Evolutionary conservation across 2,797 vertebrate genomes (phyloP).

Genomic region (Bryconaethiops microstoma): DNA sequence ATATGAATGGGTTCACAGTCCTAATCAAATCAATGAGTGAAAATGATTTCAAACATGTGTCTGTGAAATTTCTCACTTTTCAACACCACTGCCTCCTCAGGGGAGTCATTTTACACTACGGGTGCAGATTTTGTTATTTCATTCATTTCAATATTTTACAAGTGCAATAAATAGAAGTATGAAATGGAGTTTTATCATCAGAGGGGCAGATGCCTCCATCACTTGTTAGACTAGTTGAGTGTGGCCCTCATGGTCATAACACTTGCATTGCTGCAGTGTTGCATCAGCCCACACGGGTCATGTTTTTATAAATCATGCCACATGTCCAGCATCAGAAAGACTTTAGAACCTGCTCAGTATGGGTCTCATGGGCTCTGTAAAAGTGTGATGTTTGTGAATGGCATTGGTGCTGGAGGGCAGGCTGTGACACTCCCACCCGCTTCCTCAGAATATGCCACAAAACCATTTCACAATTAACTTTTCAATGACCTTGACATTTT

Average conservation of each 20-base stretch:
- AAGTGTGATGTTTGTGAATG: slow-evolving; percentile 4
- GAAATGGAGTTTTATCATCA: slow-evolving; percentile 28
- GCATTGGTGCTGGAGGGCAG: slow-evolving; percentile 2
- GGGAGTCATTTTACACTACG: slow-evolving; percentile 16
- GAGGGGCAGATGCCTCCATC: slow-evolving; percentile 18
- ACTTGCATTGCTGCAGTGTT: neutral
- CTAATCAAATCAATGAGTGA: slow-evolving; percentile 27
- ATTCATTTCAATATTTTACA: slow-evolving; percentile 36
- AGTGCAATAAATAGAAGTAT: slow-evolving; percentile 18
- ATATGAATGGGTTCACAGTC: slow-evolving; percentile 14
- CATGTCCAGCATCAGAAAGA: slow-evolving; percentile 30
- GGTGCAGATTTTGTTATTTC: slow-evolving; percentile 23
- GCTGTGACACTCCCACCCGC: neutral
- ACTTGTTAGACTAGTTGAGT: slow-evolving; percentile 10
- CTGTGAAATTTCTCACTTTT: neutral
- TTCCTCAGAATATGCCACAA: slow-evolving; percentile 1
- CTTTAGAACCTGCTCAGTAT: slow-evolving; percentile 17
- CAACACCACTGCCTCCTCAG: neutral
- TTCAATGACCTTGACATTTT: neutral
- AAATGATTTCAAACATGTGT: slow-evolving; percentile 14
- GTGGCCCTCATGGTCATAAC: slow-evolving; percentile 25
- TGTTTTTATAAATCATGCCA: slow-evolving; percentile 27
- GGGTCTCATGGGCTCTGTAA: slow-evolving; percentile 20
- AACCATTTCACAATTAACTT: neutral
- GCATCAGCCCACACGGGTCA: slow-evolving; percentile 22